Evolutionary conservation across 2,888 invertebrate genomes (phyloP), one percentile per base, ranked within the genome.

Genomic region (Galerucella calmariensis): DNA sequence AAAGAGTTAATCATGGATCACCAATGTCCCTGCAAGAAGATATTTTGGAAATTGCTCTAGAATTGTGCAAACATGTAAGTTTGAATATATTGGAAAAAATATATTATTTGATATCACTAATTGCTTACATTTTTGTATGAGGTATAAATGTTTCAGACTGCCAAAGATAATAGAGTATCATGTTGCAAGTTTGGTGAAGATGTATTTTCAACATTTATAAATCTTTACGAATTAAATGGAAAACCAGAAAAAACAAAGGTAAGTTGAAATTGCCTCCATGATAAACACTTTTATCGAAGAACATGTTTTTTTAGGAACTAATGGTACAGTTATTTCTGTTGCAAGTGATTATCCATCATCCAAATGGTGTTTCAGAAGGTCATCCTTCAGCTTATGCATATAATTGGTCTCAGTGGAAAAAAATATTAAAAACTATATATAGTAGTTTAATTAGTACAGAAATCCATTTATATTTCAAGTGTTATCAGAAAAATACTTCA

Each of bases 261-360:
- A 56, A 12, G 20, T 56, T 67, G 2, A 14, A 68, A 11, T 41
- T 2, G 20, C 1, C 2, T 44, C 35, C n/a, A 68, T 8, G 1
- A 20, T n/a, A 8, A 66, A 51, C 9, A 27, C 20, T 20, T 59
- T 3, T 68, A 61, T 51, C 16, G 61, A 51, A 67, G 12, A n/a
- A 12, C 24, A 74, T n/a, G 48, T 67, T 68, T 24, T 82, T 84
- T 59, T 75, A 87, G 86, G 80, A 83, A 48, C 84, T 87, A 69
- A 85, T 90, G 65, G 87, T 90, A 62, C 87, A 89, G 75, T 88
- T 90, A 78, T 84, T 90, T 24, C 80, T 89, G 5, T 82, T 90
- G n/a, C 89, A 90, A 84, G 79, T 90, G 14, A 84, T 87, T 77
- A 82, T 90, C 46, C 91, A 91, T 82, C 88, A 90, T 83, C 90